Evolutionary conservation across 2,888 invertebrate genomes (phyloP).

Genomic region (Lymantria dispar): DNA sequence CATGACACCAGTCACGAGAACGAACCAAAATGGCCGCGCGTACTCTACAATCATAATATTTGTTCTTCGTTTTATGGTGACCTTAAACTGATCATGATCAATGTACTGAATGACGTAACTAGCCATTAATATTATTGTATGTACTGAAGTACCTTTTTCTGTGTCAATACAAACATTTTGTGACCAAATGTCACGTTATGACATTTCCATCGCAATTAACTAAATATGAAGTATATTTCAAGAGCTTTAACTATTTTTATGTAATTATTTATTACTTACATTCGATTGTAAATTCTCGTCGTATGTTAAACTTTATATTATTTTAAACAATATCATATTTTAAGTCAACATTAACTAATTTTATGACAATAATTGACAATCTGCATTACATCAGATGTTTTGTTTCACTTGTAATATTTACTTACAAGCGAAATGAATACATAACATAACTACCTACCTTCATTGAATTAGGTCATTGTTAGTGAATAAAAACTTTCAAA

Average conservation of each 20-base stretch:
- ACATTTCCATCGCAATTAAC: conserved; percentile 38
- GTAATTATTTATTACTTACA: too few species aligned
- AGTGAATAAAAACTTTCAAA: conserved; percentile 37
- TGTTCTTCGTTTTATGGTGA: conserved; percentile 79
- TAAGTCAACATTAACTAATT: too few species aligned
- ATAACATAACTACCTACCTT: conserved; percentile 10
- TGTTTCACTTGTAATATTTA: conserved; percentile 18
- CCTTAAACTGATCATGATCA: conserved; percentile 79
- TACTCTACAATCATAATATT: conserved; percentile 82
- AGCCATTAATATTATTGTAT: conserved; percentile 57
- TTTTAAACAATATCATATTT: too few species aligned
- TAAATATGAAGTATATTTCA: conserved; percentile 31
- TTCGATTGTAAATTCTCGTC: too few species aligned
- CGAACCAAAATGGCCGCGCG: conserved; percentile 79
- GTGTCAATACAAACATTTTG: conserved; percentile 35
- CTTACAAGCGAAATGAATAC: conserved; percentile 18
- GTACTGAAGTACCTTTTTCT: conserved; percentile 41
- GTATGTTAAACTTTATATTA: too few species aligned
- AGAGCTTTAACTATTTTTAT: conserved; percentile 42
- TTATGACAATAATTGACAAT: too few species aligned
- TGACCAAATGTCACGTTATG: conserved; percentile 38
- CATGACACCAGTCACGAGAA: conserved; percentile 78
- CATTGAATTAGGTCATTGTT: conserved; percentile 27
- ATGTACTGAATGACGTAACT: conserved; percentile 80
- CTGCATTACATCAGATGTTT: conserved; percentile 9